Conservation (phyloP, 2,888 invertebrate genomes). For the Eilema sororculum region DNA sequence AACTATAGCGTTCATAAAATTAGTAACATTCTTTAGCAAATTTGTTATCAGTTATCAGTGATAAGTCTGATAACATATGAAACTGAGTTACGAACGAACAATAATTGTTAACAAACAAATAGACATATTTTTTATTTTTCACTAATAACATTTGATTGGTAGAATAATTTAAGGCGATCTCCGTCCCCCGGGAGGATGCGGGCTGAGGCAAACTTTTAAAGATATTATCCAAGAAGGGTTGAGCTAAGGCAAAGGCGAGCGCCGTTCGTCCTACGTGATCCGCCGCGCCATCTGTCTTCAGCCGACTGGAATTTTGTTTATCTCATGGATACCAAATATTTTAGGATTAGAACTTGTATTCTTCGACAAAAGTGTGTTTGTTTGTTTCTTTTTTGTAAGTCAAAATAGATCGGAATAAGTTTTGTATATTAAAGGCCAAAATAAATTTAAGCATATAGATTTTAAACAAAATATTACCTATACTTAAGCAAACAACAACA, state of each 20-base stretch:
- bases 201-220: constrained; percentile 82
- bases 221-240: constrained; percentile 86
- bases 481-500: not conserved
- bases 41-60: no score
- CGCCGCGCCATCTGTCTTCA: constrained; percentile 81
- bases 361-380: constrained; percentile 11
- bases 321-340: constrained; percentile 54
- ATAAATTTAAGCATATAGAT: not conserved
- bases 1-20: no score
- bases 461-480: not conserved
- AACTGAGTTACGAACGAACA: not conserved
- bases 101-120: not conserved
- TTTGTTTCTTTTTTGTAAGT: constrained; percentile 4
- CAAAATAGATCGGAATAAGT: constrained; percentile 6
- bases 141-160: constrained; percentile 78
- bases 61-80: not conserved
- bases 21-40: no score
- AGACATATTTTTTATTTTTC: constrained; percentile 3
- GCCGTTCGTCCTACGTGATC: constrained; percentile 80
- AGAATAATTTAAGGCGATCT: constrained; percentile 78
- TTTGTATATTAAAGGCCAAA: not conserved
- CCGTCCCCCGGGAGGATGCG: constrained; percentile 57
- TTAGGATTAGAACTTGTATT: constrained; percentile 31
- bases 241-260: constrained; percentile 70
- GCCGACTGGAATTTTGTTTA: constrained; percentile 79